Conservation (phyloP, 2,888 invertebrate species). For the Phania funesta region DNA sequence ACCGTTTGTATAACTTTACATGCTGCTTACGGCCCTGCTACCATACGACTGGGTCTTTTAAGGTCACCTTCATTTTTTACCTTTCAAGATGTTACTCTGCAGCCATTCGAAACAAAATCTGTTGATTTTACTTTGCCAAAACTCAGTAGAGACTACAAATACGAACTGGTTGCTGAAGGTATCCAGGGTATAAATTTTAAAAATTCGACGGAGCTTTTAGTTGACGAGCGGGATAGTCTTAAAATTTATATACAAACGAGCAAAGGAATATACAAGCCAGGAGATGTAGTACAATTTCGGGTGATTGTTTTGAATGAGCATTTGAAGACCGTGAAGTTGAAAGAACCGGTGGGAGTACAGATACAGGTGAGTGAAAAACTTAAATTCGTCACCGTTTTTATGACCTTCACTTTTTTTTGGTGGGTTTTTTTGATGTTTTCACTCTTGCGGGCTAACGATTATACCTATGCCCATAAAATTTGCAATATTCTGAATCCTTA, state of each 20-base stretch:
- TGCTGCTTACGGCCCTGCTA: neutral
- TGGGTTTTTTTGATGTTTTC: too few species aligned
- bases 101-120: slow-evolving; percentile 11
- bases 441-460: too few species aligned
- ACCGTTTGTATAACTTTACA: neutral
- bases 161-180: slow-evolving; percentile 81
- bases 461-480: too few species aligned
- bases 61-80: neutral
- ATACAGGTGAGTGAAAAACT: slow-evolving; percentile 73
- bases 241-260: slow-evolving; percentile 95
- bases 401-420: too few species aligned
- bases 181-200: slow-evolving; percentile 87
- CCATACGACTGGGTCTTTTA: neutral
- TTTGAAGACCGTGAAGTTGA: slow-evolving; percentile 83
- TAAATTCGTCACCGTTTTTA: too few species aligned
- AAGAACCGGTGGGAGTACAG: slow-evolving; percentile 73
- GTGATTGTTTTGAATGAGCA: slow-evolving; percentile 87
- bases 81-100: neutral
- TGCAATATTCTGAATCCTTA: too few species aligned
- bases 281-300: slow-evolving; percentile 88
- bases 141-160: slow-evolving; percentile 69
- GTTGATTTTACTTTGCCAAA: slow-evolving; percentile 20
- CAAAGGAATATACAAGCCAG: slow-evolving; percentile 94
- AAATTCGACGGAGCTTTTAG: slow-evolving; percentile 85
- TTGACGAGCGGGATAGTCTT: slow-evolving; percentile 83